A percentile compares a stretch with the other conserved stretches of the same genome.
Evolutionary conservation across 2,888 invertebrate genomes (phyloP).

Genomic region (Caenorhabditis sp.): DNA sequence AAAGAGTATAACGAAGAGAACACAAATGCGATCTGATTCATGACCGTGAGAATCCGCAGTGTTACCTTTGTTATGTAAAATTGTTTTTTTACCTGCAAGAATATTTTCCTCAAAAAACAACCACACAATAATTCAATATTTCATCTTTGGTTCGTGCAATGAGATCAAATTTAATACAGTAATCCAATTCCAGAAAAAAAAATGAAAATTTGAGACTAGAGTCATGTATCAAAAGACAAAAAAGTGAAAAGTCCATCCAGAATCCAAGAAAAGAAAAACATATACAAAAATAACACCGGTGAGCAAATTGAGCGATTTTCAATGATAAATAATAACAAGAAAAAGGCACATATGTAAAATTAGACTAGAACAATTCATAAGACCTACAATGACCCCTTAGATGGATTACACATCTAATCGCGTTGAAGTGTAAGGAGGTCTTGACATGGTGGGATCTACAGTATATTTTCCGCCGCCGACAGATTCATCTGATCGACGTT

Average conservation of each 20-base stretch:
- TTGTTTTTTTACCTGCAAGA: too few species aligned
- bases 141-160: not conserved
- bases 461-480: slow-evolving; percentile 16
- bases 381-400: too few species aligned
- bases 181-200: not conserved
- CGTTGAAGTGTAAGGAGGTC: slow-evolving; percentile 5
- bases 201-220: not conserved
- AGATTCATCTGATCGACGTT: slow-evolving; percentile 45
- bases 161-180: slow-evolving; percentile 16
- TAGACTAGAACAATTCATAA: not conserved
- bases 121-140: not conserved
- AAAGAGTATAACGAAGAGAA: too few species aligned
- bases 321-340: too few species aligned
- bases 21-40: too few species aligned
- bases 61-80: too few species aligned
- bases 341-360: slow-evolving; percentile 13
- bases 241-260: not conserved
- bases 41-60: too few species aligned
- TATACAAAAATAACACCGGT: slow-evolving; percentile 18
- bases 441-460: slow-evolving; percentile 1
- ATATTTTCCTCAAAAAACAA: not conserved
- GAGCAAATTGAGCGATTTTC: slow-evolving; percentile 20
- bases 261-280: slow-evolving; percentile 8
- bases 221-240: not conserved
- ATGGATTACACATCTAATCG: slow-evolving; percentile 35